Base-by-base conservation (phyloP, 1,140 invertebrate species). In the Scaptodrosophila lebanonensis region DNA sequence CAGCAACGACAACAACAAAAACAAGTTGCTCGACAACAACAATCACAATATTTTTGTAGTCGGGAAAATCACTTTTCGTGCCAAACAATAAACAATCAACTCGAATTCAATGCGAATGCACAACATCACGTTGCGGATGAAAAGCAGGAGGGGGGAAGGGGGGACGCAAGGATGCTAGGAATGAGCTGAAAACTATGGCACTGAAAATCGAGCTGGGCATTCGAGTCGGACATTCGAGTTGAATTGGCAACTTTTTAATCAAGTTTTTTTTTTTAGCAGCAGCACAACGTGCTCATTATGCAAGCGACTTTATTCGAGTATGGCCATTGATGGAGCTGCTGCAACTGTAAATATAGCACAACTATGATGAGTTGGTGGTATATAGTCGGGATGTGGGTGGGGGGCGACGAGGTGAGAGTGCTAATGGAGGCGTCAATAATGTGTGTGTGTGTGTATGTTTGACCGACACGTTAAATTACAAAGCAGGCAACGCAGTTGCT, bases 21-120 rank as follows among this genome's bases (percentile, higher is more conserved):
- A 54, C 32, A 48, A 49, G 43, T n/a, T n/a, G 32, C 13, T 15
- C 27, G 44, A 59, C 38, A 51, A 51, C 43, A 44, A 52, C 42
- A 53, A 64, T 65, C 36, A 56, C 3, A 25, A 25, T 4, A 25
- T 25, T 3, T 25, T 25, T 3, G 3, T 25, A 4, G 3, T 3
- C 22, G 3, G 8, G 22, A 25, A 25, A 25, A 25, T 25, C 8
- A 25, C 22, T 63, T 52, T 57, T 22, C 45, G 12, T 20, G 42
- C 39, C 61, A 33, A 76, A 76, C 73, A 79, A 79, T 79, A 79
- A 79, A 79, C 73, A 79, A 79, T 79, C 73, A 79, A 82, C 40
- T 66, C 58, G 65, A 67, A 67, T 71, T 77, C 68, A 72, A 67
- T 72, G 69, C 47, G 0, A 40, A 11, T n/a, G 5, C 2, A 16